Conservation (phyloP, 1,140 invertebrate species). For the Steinernema khuongi region DNA sequence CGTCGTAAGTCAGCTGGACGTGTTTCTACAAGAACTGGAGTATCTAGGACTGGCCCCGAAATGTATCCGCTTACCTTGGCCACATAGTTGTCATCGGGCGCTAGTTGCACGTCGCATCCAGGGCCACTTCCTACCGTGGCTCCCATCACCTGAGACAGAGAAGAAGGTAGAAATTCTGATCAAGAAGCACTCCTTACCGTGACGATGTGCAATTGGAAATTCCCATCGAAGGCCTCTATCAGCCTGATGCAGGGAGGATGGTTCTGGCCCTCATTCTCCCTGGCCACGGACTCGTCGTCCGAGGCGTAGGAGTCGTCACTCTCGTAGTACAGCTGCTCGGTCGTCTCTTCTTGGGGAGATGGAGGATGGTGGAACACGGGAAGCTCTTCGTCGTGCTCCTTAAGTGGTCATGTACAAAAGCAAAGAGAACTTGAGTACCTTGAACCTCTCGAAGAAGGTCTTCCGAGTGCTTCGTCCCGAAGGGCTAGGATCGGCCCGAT, state of each 20-base stretch:
- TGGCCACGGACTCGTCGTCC: slow-evolving; percentile 15
- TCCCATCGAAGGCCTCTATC: slow-evolving; percentile 19
- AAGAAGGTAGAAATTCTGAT: too few relatives aligned
- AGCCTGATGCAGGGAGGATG: slow-evolving; percentile 31
- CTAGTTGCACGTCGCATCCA: slow-evolving; percentile 20
- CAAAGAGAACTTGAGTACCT: neutral
- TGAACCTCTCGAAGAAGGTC: slow-evolving; percentile 2
- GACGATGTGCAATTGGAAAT: slow-evolving; percentile 28
- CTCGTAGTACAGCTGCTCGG: neutral
- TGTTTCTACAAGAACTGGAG: slow-evolving; percentile 12
- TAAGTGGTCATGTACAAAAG: neutral
- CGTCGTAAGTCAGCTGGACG: neutral
- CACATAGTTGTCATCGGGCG: neutral
- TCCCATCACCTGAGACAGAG: too few relatives aligned
- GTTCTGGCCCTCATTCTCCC: neutral
- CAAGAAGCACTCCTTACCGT: too few relatives aligned
- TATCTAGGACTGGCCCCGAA: slow-evolving; percentile 9
- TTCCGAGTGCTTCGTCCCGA: neutral
- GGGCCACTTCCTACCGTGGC: slow-evolving; percentile 24
- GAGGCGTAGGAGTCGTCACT: slow-evolving; percentile 21
- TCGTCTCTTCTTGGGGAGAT: neutral
- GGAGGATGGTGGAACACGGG: neutral
- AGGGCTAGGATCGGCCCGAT: neutral
- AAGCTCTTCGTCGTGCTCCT: neutral
- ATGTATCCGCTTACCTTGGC: neutral